Base-by-base conservation (phyloP, 2,113 vertebrate species). In the Melanotaenia duboulayi region DNA sequence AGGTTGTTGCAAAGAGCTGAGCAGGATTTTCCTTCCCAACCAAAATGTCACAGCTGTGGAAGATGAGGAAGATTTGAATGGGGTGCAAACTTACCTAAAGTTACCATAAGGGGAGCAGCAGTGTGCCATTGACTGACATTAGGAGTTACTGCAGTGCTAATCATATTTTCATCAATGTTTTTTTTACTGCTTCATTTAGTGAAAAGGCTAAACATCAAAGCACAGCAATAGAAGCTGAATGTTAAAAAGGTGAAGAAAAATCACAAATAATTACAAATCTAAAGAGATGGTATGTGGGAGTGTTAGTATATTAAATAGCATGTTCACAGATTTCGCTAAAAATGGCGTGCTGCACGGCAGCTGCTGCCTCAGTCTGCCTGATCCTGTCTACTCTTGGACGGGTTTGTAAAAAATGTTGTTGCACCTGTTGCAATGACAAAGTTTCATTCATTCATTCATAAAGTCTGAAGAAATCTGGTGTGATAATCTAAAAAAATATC, bases 11-110 rank as follows among this genome's bases (percentile, higher is more conserved):
- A 61, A 78, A 84, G 55, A 63, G 70, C 49, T 68, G 66, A 88
- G 80, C 70, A 48, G 68, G 49, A 77, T 71, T 87, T 90, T 87
- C 81, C 75, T 39, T 76, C 54, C 22, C 19, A 57, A 48, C 64
- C 74, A 39, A 80, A 63, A 60, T 37, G 12, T 70, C 50, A 35
- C 40, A 65, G 67, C 61, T 39, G 14, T 40, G 20, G 42, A 44
- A 37, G n/a, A 37, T 20, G 44, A 76, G 68, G 67, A 82, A 69
- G 62, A 67, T 76, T 24, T 79, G 49, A 6, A 61, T 14, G 0
- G 1, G 16, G 55, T 69, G 44, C 32, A n/a, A n/a, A n/a, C n/a
- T n/a, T n/a, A n/a, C n/a, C n/a, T n/a, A 79, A 40, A 69, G 16
- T 75, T 44, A 60, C 19, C 20, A 50, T 23, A 7, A 2, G 19